Evolutionary conservation across 2,888 invertebrate species (phyloP).

Genomic region (Leptothorax acervorum): DNA sequence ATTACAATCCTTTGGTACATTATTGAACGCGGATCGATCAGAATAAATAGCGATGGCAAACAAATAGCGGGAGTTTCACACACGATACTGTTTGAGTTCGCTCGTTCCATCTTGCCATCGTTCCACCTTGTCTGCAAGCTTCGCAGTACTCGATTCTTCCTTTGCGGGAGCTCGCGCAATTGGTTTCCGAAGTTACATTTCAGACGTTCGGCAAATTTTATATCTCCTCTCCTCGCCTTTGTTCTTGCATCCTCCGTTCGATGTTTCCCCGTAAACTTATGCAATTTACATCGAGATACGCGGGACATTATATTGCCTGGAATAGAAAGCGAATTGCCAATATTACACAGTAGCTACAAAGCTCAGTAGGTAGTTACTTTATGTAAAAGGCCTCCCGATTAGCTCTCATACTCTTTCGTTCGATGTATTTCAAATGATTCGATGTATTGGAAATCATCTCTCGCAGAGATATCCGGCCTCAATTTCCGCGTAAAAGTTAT

Average conservation of each 20-base stretch:
- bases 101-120: not conserved
- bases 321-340: constrained; percentile 34
- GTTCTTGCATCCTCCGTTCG: constrained; percentile 18
- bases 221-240: constrained; percentile 32
- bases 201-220: constrained; percentile 43
- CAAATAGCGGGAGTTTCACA: constrained; percentile 45
- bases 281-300: constrained; percentile 48
- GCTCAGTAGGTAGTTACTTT: constrained; percentile 17
- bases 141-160: constrained; percentile 38
- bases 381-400: constrained; percentile 19
- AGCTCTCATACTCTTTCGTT: not conserved
- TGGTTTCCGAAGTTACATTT: constrained; percentile 44
- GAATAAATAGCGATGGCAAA: constrained; percentile 48
- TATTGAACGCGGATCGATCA: constrained; percentile 37
- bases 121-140: constrained; percentile 12
- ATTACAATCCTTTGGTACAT: constrained; percentile 50
- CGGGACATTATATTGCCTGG: constrained; percentile 41
- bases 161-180: constrained; percentile 46
- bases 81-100: constrained; percentile 44
- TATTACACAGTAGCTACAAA: constrained; percentile 37
- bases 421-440: not conserved
- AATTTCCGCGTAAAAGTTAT: constrained; percentile 1
- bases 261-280: constrained; percentile 39
- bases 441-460: not conserved
- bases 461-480: not conserved